Conservation (phyloP, 2,888 invertebrate genomes). For the Candidula unifasciata region DNA sequence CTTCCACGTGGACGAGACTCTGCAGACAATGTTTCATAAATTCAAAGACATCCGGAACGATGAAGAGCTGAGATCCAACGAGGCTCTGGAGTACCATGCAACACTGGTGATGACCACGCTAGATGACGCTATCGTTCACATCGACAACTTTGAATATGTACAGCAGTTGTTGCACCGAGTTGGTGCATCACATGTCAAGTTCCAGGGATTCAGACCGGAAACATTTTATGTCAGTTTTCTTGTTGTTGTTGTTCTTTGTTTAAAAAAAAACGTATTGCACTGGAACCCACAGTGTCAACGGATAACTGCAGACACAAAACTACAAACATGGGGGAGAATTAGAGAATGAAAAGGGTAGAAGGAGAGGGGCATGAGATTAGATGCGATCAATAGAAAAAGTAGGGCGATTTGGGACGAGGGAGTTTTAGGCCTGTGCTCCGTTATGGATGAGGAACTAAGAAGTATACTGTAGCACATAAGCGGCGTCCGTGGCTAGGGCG, state of each 20-base stretch:
- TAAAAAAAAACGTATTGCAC: not conserved
- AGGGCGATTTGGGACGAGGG: too few species aligned
- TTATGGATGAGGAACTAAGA: too few species aligned
- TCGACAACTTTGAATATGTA: constrained; percentile 91
- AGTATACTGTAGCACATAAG: too few species aligned
- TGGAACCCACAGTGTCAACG: not conserved
- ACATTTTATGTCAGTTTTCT: constrained; percentile 87
- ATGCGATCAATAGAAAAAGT: too few species aligned
- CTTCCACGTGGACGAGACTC: constrained; percentile 89
- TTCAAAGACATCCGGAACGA: constrained; percentile 87
- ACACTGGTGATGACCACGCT: constrained; percentile 92
- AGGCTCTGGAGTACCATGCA: constrained; percentile 91
- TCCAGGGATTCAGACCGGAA: constrained; percentile 90
- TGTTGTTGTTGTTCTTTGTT: not conserved
- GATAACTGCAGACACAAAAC: not conserved
- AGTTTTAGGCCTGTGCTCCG: too few species aligned
- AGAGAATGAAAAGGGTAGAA: too few species aligned
- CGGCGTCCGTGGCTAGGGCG: too few species aligned
- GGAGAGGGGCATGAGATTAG: too few species aligned
- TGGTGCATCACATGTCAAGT: constrained; percentile 88
- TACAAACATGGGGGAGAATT: not conserved
- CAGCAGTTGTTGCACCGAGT: constrained; percentile 89
- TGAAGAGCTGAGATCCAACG: constrained; percentile 88
- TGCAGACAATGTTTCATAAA: constrained; percentile 81
- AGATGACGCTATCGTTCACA: constrained; percentile 90